A percentile compares a stretch with the other conserved stretches of the same genome.
Evolutionary conservation across 2,113 vertebrate species (phyloP).

Genomic region (Epinephelus lanceolatus): DNA sequence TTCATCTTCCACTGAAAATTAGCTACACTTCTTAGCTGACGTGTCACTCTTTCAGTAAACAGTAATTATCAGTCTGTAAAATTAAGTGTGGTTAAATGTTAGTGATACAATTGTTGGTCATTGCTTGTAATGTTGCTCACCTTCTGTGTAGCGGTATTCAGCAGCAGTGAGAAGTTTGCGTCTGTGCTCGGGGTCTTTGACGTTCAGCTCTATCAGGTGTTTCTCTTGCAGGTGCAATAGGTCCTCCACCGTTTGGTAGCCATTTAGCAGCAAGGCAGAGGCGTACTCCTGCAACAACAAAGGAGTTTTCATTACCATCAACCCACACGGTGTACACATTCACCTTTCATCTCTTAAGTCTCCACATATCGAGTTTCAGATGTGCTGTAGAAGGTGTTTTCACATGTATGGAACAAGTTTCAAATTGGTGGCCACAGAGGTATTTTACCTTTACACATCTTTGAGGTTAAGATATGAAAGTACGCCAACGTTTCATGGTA

Average conservation of each 20-base stretch:
- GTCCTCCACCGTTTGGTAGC: conserved; percentile 95
- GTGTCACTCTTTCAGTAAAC: background rate
- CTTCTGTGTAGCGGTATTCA: conserved; percentile 88
- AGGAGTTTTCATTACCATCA: background rate
- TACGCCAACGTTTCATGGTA: background rate
- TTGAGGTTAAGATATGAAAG: background rate
- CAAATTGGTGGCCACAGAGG: background rate
- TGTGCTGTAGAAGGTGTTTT: background rate
- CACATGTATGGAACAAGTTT: background rate
- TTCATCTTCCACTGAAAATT: too few relatives aligned
- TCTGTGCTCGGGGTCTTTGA: conserved; percentile 91
- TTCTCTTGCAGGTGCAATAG: conserved; percentile 93
- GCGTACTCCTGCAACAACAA: conserved; percentile 87
- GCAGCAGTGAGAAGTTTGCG: conserved; percentile 89
- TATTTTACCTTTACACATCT: background rate
- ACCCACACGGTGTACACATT: background rate
- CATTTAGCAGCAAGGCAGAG: conserved; percentile 93
- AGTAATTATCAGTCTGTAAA: background rate
- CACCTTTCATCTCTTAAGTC: background rate
- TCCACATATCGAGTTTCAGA: background rate
- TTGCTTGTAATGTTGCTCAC: conserved; percentile 81
- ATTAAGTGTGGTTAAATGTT: background rate
- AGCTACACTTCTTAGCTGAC: background rate
- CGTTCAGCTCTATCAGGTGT: conserved; percentile 94
- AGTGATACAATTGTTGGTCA: background rate